A percentile compares a stretch with the other conserved stretches of the same genome.
These are phyloP conservation scores for Propithecus coquereli DNA, from an alignment of 2,113 vertebrate genomes.

Conservation along the genomic window DNA sequence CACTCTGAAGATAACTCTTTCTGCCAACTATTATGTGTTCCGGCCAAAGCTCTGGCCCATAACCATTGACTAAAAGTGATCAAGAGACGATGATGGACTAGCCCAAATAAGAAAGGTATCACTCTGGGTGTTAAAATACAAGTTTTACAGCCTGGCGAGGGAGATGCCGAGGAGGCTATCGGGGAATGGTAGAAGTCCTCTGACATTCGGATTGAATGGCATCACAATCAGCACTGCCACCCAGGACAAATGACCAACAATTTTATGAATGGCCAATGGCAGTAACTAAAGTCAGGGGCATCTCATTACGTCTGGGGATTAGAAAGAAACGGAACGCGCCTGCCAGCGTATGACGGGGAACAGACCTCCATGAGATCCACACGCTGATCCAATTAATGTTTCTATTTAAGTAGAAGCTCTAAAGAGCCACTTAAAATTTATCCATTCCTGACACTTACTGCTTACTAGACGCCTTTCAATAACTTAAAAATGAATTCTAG, in stretches of 20 bases:
- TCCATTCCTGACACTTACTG: slow-evolving; percentile 10
- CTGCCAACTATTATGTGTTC: not conserved
- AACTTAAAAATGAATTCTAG: slow-evolving; percentile 11
- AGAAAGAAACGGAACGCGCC: not conserved
- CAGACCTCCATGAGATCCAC: not conserved
- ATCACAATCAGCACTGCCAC: not conserved
- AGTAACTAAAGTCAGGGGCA: not conserved
- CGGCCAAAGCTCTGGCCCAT: not conserved
- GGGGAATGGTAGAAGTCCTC: not conserved
- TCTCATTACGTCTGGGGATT: not conserved
- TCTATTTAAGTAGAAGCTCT: not conserved
- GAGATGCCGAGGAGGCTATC: not conserved
- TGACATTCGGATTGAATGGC: not conserved
- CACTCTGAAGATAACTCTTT: not conserved
- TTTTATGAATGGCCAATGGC: slow-evolving; percentile 6
- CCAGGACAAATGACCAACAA: not conserved
- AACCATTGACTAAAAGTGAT: not conserved
- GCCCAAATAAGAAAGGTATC: not conserved
- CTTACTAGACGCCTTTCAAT: not conserved
- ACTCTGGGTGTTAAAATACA: not conserved
- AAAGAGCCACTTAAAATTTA: not conserved
- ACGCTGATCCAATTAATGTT: not conserved
- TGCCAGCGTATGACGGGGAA: not conserved
- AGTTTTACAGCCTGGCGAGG: not conserved
- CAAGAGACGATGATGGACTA: not conserved